Conservation (phyloP, 2,113 vertebrate genomes). For the Pogona vitticeps region DNA sequence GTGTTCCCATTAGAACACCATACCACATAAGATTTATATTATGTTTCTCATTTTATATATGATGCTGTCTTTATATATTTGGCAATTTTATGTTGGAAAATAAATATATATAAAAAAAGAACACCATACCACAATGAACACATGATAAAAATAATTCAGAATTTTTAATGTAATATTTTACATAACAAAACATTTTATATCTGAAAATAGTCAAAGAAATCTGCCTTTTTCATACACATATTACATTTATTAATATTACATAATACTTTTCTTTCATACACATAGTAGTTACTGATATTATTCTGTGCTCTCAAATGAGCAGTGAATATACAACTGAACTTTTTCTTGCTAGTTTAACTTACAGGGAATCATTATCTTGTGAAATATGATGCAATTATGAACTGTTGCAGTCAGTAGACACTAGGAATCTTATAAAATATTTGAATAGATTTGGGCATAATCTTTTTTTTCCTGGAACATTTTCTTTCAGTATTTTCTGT, state of each 20-base stretch:
- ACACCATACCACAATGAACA: too few relatives aligned
- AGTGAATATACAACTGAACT: background rate
- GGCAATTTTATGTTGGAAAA: too few relatives aligned
- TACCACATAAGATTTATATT: background rate
- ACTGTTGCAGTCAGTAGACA: background rate
- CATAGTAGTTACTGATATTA: background rate
- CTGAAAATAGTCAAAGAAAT: background rate
- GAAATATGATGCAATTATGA: background rate
- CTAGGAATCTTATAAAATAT: background rate
- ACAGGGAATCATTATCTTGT: background rate
- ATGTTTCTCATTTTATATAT: too few relatives aligned
- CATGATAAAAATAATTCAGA: background rate
- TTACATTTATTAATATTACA: too few relatives aligned
- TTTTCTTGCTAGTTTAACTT: background rate
- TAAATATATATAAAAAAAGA: too few relatives aligned
- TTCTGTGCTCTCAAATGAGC: background rate
- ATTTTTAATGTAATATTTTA: background rate
- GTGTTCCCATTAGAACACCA: constrained; percentile 14
- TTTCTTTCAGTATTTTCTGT: too few relatives aligned
- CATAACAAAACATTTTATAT: background rate
- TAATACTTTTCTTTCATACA: background rate
- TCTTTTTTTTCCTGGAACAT: background rate
- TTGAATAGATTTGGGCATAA: background rate
- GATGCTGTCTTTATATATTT: too few relatives aligned
- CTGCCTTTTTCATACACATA: background rate